A percentile compares a stretch with the other conserved stretches of the same genome.
Conservation (phyloP, 2,888 invertebrate species). For the Hydrotaea cyrtoneurina region DNA sequence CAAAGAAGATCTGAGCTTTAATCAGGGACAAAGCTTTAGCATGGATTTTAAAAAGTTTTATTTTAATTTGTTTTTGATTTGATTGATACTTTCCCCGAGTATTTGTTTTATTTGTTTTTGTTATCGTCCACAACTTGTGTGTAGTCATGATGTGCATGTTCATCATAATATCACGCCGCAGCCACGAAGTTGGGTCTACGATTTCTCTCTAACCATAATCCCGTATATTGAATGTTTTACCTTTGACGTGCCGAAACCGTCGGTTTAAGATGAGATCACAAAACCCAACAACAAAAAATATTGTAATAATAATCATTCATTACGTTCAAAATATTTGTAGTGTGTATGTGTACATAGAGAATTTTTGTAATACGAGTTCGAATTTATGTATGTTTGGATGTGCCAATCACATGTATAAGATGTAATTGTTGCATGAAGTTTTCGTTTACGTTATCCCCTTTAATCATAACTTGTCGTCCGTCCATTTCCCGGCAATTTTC, state of each 20-base stretch:
- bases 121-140: conserved; percentile 48
- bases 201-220: not conserved
- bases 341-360: conserved; percentile 17
- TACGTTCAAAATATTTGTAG: not conserved
- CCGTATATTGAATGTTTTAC: not conserved
- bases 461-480: not conserved
- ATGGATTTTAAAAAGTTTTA: conserved; percentile 44
- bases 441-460: conserved; percentile 22
- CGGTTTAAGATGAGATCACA: not conserved
- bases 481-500: conserved; percentile 16
- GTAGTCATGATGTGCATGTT: conserved; percentile 43
- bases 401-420: conserved; percentile 15
- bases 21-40: conserved; percentile 53
- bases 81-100: conserved; percentile 23
- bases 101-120: conserved; percentile 47
- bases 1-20: not conserved
- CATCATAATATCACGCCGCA: conserved; percentile 31
- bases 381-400: conserved; percentile 21
- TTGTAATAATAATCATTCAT: not conserved
- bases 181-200: not conserved
- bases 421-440: conserved; percentile 57
- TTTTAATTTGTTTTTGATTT: too few species aligned
- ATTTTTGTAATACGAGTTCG: not conserved
- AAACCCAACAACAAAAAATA: not conserved
- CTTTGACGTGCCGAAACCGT: not conserved